phyloP scores from a whole-genome alignment of 53 echinoderm and acorn worm genomes.

The Holothuria leucospilota region DNA sequence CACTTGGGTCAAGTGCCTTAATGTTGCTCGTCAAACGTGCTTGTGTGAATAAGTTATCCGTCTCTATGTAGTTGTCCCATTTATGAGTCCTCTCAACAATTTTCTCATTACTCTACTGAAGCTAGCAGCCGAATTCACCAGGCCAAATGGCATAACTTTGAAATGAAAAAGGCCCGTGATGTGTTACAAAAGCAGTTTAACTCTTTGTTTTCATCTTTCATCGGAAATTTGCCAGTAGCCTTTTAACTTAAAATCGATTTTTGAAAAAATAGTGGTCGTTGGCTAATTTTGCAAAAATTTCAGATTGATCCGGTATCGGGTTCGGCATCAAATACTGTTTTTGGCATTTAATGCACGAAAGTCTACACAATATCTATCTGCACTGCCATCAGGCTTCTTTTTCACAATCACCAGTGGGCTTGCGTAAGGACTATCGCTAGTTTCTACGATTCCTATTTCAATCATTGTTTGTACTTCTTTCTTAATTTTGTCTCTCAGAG shows the following conservation, averaged over 20 bases:
- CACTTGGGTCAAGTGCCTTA: too few species aligned
- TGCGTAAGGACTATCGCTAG: slow-evolving; percentile 42
- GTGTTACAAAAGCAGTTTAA: too few species aligned
- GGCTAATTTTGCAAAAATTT: not conserved
- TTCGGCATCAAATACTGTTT: slow-evolving; percentile 17
- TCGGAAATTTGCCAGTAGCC: slow-evolving; percentile 36
- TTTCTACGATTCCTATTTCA: slow-evolving; percentile 21
- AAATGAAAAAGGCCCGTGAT: too few species aligned
- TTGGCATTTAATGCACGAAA: slow-evolving; percentile 17
- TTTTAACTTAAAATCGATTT: slow-evolving; percentile 15
- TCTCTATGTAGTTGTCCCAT: too few species aligned
- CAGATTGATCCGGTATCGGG: too few species aligned
- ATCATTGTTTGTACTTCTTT: slow-evolving; percentile 43
- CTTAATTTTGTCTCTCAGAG: not conserved
- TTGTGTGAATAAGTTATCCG: too few species aligned
- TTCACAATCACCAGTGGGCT: slow-evolving; percentile 51
- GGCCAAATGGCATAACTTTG: too few species aligned
- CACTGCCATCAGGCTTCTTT: slow-evolving; percentile 51
- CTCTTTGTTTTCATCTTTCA: not conserved
- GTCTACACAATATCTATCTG: slow-evolving; percentile 55
- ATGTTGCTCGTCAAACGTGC: too few species aligned
- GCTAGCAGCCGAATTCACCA: too few species aligned
- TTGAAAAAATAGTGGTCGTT: not conserved
- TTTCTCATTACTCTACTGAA: too few species aligned
- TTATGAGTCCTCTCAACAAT: too few species aligned